A percentile compares a stretch with the other conserved stretches of the same genome.
Evolutionary conservation across 2,113 vertebrate genomes (phyloP).

Genomic region (Bettongia penicillata): DNA sequence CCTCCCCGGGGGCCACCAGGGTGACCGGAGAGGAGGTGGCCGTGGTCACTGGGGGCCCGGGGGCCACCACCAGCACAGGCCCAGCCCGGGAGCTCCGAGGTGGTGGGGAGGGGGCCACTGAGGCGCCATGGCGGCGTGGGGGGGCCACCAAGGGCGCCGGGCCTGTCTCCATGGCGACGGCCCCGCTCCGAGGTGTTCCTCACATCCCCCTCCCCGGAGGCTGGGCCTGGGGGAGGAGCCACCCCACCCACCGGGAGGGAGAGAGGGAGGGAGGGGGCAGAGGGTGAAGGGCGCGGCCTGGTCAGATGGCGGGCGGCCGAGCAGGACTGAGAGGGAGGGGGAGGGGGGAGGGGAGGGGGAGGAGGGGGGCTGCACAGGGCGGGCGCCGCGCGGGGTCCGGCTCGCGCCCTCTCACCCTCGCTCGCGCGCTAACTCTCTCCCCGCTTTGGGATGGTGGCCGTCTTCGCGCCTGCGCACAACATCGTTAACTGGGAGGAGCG

Average conservation of each 20-base stretch:
- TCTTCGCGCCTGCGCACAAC: constrained; percentile 72
- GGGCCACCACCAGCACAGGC: constrained; percentile 81
- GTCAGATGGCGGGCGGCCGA: not conserved
- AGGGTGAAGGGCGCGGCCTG: not conserved
- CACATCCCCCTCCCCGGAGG: constrained; percentile 81
- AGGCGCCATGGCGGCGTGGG: constrained; percentile 77
- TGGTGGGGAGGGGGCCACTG: constrained; percentile 72
- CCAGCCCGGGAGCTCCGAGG: constrained; percentile 80
- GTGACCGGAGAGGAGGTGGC: constrained; percentile 59
- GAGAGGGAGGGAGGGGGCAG: constrained; percentile 60
- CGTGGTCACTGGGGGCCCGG: constrained; percentile 81
- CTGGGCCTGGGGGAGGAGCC: constrained; percentile 73
- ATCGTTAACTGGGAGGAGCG: not conserved
- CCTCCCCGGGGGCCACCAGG: constrained; percentile 57
- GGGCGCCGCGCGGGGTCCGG: not conserved
- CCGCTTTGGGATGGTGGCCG: constrained; percentile 20
- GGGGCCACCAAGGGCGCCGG: constrained; percentile 83
- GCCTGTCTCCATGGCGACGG: constrained; percentile 84
- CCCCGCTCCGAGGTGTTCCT: constrained; percentile 77
- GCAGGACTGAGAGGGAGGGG: not conserved
- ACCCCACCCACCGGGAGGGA: constrained; percentile 66
- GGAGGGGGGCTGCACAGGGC: not conserved
- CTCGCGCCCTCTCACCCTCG: constrained; percentile 27
- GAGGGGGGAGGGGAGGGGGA: not conserved
- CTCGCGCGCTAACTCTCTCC: constrained; percentile 48